phyloP scores from a whole-genome alignment of 2,113 vertebrate species.

The Lipotes vexillifer region DNA sequence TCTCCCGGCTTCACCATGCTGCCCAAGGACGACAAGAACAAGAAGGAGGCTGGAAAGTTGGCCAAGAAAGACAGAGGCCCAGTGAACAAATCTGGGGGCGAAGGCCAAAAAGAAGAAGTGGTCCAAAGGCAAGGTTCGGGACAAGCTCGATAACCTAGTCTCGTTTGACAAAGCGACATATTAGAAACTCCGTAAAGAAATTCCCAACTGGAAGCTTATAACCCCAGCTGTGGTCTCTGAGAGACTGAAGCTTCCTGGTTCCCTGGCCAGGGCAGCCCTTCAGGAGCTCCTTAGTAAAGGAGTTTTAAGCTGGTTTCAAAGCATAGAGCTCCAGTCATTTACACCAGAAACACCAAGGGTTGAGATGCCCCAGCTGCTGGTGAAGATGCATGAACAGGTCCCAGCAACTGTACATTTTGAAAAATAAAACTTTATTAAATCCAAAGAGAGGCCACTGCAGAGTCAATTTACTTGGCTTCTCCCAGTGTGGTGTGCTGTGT shows the following conservation, averaged over 20 bases:
- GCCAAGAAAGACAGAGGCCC: too few species aligned
- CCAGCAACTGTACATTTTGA: background rate
- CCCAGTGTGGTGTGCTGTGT: fast-evolving
- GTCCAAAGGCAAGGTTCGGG: too few species aligned
- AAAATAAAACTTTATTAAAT: background rate
- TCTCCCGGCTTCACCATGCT: too few species aligned
- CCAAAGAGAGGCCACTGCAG: background rate
- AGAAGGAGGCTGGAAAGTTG: too few species aligned
- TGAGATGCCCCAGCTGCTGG: background rate
- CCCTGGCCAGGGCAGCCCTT: background rate
- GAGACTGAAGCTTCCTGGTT: background rate
- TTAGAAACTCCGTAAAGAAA: background rate
- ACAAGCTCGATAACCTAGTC: too few species aligned
- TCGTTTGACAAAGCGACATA: too few species aligned
- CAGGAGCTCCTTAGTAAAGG: background rate
- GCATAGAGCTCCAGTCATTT: background rate
- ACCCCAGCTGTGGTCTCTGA: background rate
- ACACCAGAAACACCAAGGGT: background rate
- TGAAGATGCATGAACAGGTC: background rate
- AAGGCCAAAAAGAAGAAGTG: too few species aligned
- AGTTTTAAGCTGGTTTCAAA: background rate
- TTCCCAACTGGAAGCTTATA: background rate
- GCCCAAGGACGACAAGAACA: too few species aligned
- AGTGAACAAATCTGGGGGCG: too few species aligned
- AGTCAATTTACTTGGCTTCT: background rate